Evolutionary conservation across 2,113 vertebrate genomes (phyloP).

Genomic region (Bucco capensis): DNA sequence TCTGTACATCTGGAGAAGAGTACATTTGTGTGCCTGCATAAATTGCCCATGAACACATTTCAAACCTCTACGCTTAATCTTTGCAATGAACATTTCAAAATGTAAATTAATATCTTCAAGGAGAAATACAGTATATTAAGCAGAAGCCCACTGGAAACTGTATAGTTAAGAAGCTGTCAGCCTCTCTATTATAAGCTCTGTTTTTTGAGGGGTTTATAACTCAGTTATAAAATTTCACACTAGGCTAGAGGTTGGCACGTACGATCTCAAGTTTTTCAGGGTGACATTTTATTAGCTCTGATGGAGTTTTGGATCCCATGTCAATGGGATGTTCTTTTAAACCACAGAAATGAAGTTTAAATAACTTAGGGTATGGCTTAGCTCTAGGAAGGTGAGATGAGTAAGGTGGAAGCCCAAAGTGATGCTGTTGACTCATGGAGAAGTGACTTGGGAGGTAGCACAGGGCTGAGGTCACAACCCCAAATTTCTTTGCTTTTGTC

Average conservation of each 20-base stretch:
- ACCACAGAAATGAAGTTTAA: conserved; percentile 67
- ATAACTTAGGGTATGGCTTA: conserved; percentile 62
- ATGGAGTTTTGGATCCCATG: conserved; percentile 69
- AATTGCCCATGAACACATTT: conserved; percentile 80
- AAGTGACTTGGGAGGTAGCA: not conserved
- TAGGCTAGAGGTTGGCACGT: conserved; percentile 68
- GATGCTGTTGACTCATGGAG: not conserved
- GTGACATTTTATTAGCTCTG: conserved; percentile 72
- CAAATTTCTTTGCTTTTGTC: conserved; percentile 23
- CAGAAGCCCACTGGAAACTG: conserved; percentile 74
- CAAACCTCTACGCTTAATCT: conserved; percentile 78
- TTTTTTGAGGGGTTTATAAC: conserved; percentile 75
- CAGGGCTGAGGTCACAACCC: not conserved
- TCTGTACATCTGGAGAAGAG: conserved; percentile 75
- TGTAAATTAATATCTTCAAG: conserved; percentile 81
- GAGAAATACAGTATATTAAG: conserved; percentile 78
- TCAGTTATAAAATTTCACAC: conserved; percentile 76
- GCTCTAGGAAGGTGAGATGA: conserved; percentile 14
- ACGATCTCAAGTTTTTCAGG: conserved; percentile 66
- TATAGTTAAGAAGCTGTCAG: conserved; percentile 77
- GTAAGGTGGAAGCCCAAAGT: not conserved
- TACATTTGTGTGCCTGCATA: conserved; percentile 76
- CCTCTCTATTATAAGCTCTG: conserved; percentile 71
- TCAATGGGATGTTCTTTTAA: conserved; percentile 71
- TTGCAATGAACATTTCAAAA: conserved; percentile 81